phyloP scores from a whole-genome alignment of 2,797 vertebrate species.

The Bradypus variegatus region DNA sequence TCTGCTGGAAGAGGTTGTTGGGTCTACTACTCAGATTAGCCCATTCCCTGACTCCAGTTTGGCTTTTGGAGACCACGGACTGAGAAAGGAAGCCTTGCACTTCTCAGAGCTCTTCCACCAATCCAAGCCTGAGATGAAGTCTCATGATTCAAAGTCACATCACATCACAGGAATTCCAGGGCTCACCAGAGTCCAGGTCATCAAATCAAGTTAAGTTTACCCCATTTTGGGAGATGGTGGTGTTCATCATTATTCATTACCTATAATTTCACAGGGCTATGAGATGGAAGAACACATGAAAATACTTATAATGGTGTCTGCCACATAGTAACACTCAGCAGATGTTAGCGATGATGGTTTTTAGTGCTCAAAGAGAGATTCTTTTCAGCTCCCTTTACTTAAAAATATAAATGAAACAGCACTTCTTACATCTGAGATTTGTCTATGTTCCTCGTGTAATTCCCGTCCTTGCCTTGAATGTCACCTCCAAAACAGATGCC shows the following conservation, averaged over 20 bases:
- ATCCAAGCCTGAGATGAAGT: background rate
- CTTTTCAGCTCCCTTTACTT: background rate
- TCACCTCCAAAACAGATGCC: background rate
- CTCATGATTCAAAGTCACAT: background rate
- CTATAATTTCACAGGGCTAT: background rate
- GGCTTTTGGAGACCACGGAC: background rate
- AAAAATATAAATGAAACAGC: background rate
- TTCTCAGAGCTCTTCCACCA: background rate
- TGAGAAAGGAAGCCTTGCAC: background rate
- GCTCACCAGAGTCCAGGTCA: background rate
- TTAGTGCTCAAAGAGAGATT: background rate
- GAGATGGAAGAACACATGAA: background rate
- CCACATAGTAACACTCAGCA: background rate
- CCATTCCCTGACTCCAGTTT: background rate
- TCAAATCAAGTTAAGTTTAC: background rate
- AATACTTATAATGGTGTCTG: background rate
- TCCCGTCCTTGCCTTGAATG: background rate
- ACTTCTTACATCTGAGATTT: background rate
- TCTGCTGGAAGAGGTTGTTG: background rate
- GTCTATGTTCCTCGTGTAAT: background rate
- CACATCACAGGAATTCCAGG: background rate
- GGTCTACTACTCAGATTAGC: background rate
- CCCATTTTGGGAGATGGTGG: background rate
- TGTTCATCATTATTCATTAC: background rate
- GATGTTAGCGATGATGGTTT: background rate